These are phyloP conservation scores for Masnerella sp. DNA, from an alignment of 2,888 invertebrate species.

Conservation along the genomic window DNA sequence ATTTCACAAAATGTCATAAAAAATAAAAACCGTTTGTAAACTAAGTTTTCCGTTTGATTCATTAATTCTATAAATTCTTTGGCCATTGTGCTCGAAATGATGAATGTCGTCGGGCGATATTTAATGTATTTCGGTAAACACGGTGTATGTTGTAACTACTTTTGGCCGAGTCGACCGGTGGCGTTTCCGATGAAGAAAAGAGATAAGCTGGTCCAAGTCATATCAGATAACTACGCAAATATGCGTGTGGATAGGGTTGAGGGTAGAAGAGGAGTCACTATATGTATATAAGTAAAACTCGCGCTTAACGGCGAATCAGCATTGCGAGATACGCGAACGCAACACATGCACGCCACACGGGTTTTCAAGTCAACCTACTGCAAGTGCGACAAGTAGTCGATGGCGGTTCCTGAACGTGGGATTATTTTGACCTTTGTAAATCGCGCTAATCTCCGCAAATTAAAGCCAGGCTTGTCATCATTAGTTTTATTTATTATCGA, in stretches of 20 bases:
- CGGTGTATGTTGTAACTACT: slow-evolving; percentile 47
- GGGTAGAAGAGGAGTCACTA: slow-evolving; percentile 61
- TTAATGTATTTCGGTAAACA: slow-evolving; percentile 52
- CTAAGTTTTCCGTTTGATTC: not conserved
- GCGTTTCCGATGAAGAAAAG: slow-evolving; percentile 66
- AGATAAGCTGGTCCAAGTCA: slow-evolving; percentile 67
- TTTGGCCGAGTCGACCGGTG: slow-evolving; percentile 68
- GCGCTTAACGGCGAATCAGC: slow-evolving; percentile 59
- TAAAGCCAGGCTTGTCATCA: too few species aligned
- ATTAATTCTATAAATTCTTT: not conserved
- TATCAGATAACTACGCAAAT: slow-evolving; percentile 70
- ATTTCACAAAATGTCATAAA: too few species aligned
- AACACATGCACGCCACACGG: slow-evolving; percentile 21
- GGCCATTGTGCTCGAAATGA: not conserved
- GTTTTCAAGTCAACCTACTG: slow-evolving; percentile 45
- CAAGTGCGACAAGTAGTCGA: slow-evolving; percentile 64
- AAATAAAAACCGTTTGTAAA: too few species aligned
- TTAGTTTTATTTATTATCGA: too few species aligned
- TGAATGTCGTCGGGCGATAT: slow-evolving; percentile 17
- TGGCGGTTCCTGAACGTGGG: slow-evolving; percentile 59
- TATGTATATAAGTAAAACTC: slow-evolving; percentile 62
- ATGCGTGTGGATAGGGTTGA: slow-evolving; percentile 64
- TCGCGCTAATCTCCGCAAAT: slow-evolving; percentile 10
- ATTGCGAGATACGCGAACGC: slow-evolving; percentile 18
- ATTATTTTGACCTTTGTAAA: slow-evolving; percentile 54